Conservation (phyloP, 2,113 vertebrate genomes). For the Phaetusa simplex region DNA sequence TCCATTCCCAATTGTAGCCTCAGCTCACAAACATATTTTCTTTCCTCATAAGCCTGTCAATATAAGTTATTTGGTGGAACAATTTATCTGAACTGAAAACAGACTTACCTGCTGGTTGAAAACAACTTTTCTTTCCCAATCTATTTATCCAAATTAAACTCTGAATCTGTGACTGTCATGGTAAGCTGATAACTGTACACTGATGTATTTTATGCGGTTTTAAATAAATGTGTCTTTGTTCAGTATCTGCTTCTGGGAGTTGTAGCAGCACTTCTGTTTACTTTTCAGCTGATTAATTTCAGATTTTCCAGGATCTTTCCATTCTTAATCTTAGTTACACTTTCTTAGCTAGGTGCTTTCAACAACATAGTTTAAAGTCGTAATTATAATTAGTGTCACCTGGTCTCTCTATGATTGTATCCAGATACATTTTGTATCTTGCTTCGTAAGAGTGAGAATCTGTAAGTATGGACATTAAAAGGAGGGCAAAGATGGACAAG, state of each 20-base stretch:
- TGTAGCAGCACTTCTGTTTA: neutral
- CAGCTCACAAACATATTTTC: slow-evolving; percentile 14
- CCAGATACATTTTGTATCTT: neutral
- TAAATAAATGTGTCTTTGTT: slow-evolving; percentile 14
- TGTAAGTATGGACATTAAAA: neutral
- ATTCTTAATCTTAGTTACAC: neutral
- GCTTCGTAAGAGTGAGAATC: neutral
- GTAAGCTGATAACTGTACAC: slow-evolving; percentile 6
- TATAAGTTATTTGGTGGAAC: slow-evolving; percentile 32
- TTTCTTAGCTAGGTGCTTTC: neutral
- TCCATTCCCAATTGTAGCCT: neutral
- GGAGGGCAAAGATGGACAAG: neutral
- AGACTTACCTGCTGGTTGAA: slow-evolving; percentile 14
- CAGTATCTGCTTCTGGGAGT: neutral
- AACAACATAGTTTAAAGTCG: neutral
- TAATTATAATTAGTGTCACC: neutral
- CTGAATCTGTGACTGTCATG: neutral
- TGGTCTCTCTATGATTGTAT: neutral
- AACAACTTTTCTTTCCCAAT: slow-evolving; percentile 38
- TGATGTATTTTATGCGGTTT: neutral
- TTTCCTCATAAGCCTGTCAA: slow-evolving; percentile 30
- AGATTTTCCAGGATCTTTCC: neutral
- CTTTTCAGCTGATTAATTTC: slow-evolving; percentile 9
- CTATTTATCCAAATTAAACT: slow-evolving; percentile 58
- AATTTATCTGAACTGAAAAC: slow-evolving; percentile 50